Evolutionary conservation across 2,888 invertebrate genomes (phyloP).

Genomic region (Hermaeophaga mercurialis): DNA sequence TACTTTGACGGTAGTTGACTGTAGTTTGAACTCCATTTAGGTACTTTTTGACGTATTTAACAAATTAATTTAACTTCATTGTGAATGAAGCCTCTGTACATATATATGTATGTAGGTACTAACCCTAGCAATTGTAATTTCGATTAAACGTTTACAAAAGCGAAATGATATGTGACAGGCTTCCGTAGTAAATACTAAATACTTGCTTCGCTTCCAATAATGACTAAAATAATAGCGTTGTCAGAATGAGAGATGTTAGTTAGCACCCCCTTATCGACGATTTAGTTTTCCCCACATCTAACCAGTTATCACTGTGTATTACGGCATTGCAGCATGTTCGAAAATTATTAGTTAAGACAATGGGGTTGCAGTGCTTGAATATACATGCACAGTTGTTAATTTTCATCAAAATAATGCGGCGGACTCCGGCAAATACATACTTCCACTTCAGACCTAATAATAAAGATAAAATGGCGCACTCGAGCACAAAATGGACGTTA

Average conservation of each 20-base stretch:
- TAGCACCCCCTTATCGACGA: conserved; percentile 5
- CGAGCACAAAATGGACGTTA: neutral
- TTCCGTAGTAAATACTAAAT: too few species aligned
- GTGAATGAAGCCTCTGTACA: too few species aligned
- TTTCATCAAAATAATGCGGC: conserved; percentile 13
- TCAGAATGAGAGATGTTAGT: neutral
- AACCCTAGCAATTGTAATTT: too few species aligned
- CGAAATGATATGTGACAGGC: too few species aligned
- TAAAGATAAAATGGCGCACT: neutral
- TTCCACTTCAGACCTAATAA: neutral
- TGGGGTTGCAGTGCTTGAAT: conserved; percentile 1
- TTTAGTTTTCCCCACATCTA: conserved; percentile 6
- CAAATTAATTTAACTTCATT: too few species aligned
- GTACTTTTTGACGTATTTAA: too few species aligned
- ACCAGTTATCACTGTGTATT: neutral
- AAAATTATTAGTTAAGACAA: conserved; percentile 17
- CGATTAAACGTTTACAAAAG: too few species aligned
- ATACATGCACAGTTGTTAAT: conserved; percentile 9
- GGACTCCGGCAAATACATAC: neutral
- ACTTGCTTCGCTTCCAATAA: neutral
- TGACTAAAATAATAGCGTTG: neutral
- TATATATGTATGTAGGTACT: too few species aligned
- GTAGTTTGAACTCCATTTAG: too few species aligned
- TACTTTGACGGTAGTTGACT: too few species aligned
- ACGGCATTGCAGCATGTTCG: conserved; percentile 11